phyloP scores from a whole-genome alignment of 2,888 invertebrate genomes.

The Scaptomyza polygonia region DNA sequence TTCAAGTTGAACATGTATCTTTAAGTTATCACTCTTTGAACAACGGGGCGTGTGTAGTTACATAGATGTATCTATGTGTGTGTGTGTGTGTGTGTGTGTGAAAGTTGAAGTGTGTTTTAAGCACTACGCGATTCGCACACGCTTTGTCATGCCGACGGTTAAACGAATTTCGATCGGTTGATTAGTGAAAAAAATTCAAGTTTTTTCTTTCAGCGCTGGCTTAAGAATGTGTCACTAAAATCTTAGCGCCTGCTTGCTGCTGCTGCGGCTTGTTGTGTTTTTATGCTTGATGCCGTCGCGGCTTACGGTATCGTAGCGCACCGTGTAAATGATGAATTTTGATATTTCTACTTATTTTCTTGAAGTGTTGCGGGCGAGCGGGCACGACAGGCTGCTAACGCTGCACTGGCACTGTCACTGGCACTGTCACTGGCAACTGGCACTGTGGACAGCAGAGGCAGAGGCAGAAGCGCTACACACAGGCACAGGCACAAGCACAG shows the following conservation, averaged over 20 bases:
- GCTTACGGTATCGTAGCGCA: slow-evolving; percentile 2
- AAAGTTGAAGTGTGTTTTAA: slow-evolving; percentile 8
- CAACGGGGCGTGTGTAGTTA: neutral
- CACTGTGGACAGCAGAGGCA: no score
- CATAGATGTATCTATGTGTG: slow-evolving; percentile 9
- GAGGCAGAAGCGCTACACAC: slow-evolving; percentile 37
- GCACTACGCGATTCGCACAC: slow-evolving; percentile 27
- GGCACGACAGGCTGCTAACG: slow-evolving; percentile 65
- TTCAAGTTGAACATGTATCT: slow-evolving; percentile 21
- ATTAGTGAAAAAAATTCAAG: slow-evolving; percentile 7
- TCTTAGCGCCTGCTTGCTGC: slow-evolving; percentile 45
- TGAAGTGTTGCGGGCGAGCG: slow-evolving; percentile 42
- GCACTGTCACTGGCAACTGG: slow-evolving; percentile 27
- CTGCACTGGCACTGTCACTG: slow-evolving; percentile 23
- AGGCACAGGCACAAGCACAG: slow-evolving; percentile 43
- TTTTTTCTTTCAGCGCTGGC: slow-evolving; percentile 33
- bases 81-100: slow-evolving; percentile 4
- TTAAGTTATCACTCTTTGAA: slow-evolving; percentile 8
- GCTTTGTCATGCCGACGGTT: slow-evolving; percentile 61
- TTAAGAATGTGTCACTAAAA: slow-evolving; percentile 16
- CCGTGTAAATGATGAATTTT: neutral
- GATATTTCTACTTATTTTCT: neutral
- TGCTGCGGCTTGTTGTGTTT: slow-evolving; percentile 25
- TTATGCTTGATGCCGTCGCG: slow-evolving; percentile 32
- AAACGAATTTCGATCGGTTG: slow-evolving; percentile 27